These are phyloP conservation scores for Terebella lapidaria DNA, from an alignment of 2,888 invertebrate species.

Conservation along the genomic window DNA sequence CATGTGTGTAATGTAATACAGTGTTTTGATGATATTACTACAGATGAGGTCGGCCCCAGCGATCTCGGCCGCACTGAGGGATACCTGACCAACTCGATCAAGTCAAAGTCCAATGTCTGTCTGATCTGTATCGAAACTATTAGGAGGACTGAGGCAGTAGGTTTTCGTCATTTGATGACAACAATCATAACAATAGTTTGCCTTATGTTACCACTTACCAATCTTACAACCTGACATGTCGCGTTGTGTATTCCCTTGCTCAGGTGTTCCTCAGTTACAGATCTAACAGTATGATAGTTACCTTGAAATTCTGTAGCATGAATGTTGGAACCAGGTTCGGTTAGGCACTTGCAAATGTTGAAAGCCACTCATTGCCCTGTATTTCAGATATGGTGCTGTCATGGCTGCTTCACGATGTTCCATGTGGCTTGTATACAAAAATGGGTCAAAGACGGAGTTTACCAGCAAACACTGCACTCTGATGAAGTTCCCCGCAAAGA, in stretches of 20 bases:
- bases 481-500: conserved; percentile 28
- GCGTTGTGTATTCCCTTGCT: too few species aligned
- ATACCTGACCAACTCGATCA: conserved; percentile 72
- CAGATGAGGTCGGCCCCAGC: conserved; percentile 3
- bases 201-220: too few species aligned
- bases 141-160: conserved; percentile 68
- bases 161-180: too few species aligned
- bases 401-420: conserved; percentile 75
- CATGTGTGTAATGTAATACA: background rate
- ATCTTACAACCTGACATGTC: too few species aligned
- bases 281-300: too few species aligned
- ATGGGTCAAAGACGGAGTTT: conserved; percentile 80
- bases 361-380: too few species aligned
- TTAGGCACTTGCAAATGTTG: too few species aligned
- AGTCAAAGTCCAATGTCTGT: conserved; percentile 76
- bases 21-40: background rate
- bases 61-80: conserved; percentile 59
- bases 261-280: too few species aligned
- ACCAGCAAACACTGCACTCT: conserved; percentile 42
- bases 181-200: too few species aligned
- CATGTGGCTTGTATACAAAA: conserved; percentile 84
- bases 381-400: conserved; percentile 78
- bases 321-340: too few species aligned
- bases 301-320: too few species aligned
- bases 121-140: conserved; percentile 85